phyloP scores from a whole-genome alignment of 2,113 vertebrate genomes.

The Pseudorhombus dupliciocellatus region DNA sequence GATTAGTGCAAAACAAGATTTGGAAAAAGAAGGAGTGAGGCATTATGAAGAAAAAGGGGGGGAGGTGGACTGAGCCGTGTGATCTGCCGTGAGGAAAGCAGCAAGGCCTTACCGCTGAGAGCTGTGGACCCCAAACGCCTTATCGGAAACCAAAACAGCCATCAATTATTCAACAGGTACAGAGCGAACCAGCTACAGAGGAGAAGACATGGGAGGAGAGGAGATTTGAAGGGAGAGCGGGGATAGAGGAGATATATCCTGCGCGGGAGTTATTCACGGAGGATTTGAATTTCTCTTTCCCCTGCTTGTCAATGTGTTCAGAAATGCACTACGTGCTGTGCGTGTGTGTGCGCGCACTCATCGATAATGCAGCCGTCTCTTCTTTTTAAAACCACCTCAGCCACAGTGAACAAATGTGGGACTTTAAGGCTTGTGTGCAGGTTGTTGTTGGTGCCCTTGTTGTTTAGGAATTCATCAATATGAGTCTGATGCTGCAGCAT shows the following conservation, averaged over 20 bases:
- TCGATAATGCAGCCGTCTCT: constrained; percentile 15
- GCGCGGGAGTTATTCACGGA: constrained; percentile 35
- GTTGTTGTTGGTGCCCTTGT: no score
- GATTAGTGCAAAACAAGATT: constrained; percentile 26
- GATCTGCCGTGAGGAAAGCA: constrained; percentile 58
- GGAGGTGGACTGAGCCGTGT: constrained; percentile 34
- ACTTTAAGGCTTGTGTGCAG: neutral
- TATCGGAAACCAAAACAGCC: constrained; percentile 74
- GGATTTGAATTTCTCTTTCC: constrained; percentile 28
- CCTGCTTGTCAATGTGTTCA: constrained; percentile 21
- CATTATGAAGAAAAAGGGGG: constrained; percentile 13
- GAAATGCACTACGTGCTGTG: constrained; percentile 1
- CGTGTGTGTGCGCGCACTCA: constrained; percentile 1
- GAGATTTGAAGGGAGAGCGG: constrained; percentile 39
- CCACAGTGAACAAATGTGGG: constrained; percentile 4
- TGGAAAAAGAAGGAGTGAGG: neutral
- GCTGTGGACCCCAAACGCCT: constrained; percentile 66
- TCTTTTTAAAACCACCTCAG: constrained; percentile 8
- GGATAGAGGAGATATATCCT: constrained; percentile 43
- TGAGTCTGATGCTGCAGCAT: no score
- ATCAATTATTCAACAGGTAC: constrained; percentile 80
- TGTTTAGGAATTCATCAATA: no score
- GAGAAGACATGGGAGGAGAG: constrained; percentile 65
- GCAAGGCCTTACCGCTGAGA: constrained; percentile 58
- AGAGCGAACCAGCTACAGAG: constrained; percentile 66